A percentile compares a stretch with the other conserved stretches of the same genome.
These are phyloP conservation scores for Nebria brevicollis DNA, from an alignment of 2,888 invertebrate species.

Conservation along the genomic window DNA sequence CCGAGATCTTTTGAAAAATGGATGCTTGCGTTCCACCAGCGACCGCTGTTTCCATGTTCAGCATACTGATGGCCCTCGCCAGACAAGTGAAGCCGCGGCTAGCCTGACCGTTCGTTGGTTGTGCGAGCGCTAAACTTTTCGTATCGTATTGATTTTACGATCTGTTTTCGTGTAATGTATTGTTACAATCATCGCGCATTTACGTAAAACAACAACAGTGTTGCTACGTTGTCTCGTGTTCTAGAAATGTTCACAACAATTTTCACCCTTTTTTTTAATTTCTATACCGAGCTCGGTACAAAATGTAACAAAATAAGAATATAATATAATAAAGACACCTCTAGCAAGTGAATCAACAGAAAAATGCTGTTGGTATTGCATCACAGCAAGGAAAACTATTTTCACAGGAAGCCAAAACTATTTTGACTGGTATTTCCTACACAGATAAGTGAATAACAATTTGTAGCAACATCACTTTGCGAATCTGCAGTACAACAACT, in stretches of 20 bases:
- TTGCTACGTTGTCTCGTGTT: slow-evolving; percentile 3
- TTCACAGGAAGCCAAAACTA: no score
- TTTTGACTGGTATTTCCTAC: no score
- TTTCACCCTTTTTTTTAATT: neutral
- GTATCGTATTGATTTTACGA: slow-evolving; percentile 35
- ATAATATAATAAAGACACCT: no score
- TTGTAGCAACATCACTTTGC: no score
- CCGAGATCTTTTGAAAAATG: slow-evolving; percentile 45
- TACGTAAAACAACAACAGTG: slow-evolving; percentile 7
- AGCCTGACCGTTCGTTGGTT: slow-evolving; percentile 12
- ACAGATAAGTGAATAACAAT: no score
- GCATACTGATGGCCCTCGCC: slow-evolving; percentile 35
- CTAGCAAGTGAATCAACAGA: no score
- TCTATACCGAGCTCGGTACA: neutral
- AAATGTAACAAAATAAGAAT: neutral
- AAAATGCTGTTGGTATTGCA: no score
- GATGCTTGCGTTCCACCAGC: slow-evolving; percentile 24
- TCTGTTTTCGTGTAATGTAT: slow-evolving; percentile 28
- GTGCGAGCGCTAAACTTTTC: neutral
- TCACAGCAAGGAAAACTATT: no score
- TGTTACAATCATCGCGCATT: slow-evolving; percentile 14
- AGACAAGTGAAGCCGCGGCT: neutral
- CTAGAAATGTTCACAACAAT: slow-evolving; percentile 3
- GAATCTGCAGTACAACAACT: no score
- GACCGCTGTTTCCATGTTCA: neutral